phyloP scores from a whole-genome alignment of 92 coral and sea anemone genomes.

The Bergia sp. region DNA sequence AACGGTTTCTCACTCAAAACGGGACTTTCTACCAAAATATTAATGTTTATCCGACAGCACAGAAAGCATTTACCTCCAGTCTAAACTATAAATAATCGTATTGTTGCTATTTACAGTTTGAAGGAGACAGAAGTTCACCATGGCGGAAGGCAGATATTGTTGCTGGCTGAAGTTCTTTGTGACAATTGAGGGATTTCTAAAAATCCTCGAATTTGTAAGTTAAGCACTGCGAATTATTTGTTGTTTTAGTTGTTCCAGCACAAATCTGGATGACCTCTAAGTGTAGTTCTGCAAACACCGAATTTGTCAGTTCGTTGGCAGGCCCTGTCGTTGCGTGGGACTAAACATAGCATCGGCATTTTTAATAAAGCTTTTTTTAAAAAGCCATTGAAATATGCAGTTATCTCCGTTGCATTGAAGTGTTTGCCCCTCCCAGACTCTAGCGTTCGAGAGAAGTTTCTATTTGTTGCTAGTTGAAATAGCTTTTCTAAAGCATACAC shows the following conservation, averaged over 20 bases:
- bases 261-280: not conserved
- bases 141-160: constrained; percentile 72
- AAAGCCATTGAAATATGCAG: not conserved
- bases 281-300: not conserved
- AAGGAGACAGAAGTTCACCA: constrained; percentile 40
- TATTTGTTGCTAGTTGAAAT: not conserved
- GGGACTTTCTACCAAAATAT: not conserved
- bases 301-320: not conserved
- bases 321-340: constrained; percentile 2
- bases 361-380: not conserved
- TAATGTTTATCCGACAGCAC: not conserved
- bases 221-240: not conserved
- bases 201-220: constrained; percentile 92
- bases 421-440: constrained; percentile 17
- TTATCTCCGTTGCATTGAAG: not conserved
- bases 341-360: constrained; percentile 29
- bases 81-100: not conserved
- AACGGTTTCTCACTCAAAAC: not conserved
- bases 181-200: constrained; percentile 89
- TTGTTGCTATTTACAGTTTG: constrained; percentile 22
- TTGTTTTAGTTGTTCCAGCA: not conserved
- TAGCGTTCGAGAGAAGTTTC: not conserved
- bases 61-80: not conserved
- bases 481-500: not conserved
- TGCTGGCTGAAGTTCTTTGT: constrained; percentile 85